Percentiles rank a stretch among this genome's conserved stretches.
Conservation (phyloP, 2,797 vertebrate genomes). For the Neopelma chrysocephalum region DNA sequence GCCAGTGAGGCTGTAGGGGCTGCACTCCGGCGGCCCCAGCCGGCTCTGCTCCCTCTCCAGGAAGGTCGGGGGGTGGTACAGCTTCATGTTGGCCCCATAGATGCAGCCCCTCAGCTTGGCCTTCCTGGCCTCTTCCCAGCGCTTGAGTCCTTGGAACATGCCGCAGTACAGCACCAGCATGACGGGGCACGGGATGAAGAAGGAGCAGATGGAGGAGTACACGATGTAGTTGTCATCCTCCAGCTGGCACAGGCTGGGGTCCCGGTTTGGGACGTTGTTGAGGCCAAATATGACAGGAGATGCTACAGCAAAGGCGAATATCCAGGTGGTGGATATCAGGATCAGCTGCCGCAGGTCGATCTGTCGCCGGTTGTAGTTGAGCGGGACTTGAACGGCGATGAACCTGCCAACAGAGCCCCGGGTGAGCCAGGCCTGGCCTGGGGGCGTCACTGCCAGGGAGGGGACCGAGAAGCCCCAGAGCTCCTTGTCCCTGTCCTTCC, state of each 20-base stretch:
- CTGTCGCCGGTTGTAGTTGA: conserved; percentile 90
- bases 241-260: conserved; percentile 87
- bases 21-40: conserved; percentile 64
- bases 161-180: conserved; percentile 94
- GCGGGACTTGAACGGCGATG: conserved; percentile 88
- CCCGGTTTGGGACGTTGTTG: conserved; percentile 84
- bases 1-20: conserved; percentile 35
- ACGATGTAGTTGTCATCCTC: conserved; percentile 90
- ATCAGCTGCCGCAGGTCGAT: conserved; percentile 87
- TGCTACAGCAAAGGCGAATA: conserved; percentile 90
- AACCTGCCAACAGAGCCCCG: conserved; percentile 80
- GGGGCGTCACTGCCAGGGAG: neutral
- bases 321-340: conserved; percentile 91
- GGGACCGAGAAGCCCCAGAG: neutral
- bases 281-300: conserved; percentile 93
- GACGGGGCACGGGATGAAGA: conserved; percentile 94
- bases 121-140: conserved; percentile 88
- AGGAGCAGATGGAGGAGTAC: conserved; percentile 94
- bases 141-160: conserved; percentile 88
- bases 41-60: conserved; percentile 73
- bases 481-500: neutral
- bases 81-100: conserved; percentile 72
- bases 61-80: conserved; percentile 77
- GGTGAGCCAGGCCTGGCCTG: neutral
- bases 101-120: conserved; percentile 84